These are phyloP conservation scores for Crax fasciolata DNA, from an alignment of 2,797 vertebrate genomes.

Conservation along the genomic window DNA sequence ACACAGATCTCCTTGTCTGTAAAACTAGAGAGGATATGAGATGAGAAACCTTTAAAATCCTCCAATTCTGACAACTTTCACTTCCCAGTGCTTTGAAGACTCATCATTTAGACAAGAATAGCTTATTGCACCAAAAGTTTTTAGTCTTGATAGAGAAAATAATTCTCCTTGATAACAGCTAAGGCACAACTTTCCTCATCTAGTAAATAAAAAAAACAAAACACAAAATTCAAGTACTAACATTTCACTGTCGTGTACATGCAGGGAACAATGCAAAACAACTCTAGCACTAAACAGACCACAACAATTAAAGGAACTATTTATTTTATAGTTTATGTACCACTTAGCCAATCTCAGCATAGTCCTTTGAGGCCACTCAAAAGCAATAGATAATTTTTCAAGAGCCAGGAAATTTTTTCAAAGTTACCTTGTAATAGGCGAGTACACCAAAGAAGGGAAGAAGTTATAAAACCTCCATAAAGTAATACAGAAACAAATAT, in stretches of 20 bases:
- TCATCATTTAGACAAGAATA: background rate
- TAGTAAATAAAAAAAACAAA: background rate
- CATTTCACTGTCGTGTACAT: background rate
- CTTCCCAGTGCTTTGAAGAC: background rate
- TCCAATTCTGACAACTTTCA: background rate
- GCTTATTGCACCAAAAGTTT: background rate
- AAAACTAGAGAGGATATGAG: background rate
- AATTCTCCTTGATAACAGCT: background rate
- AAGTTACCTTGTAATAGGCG: background rate
- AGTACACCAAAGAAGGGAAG: background rate
- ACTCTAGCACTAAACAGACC: too few species aligned
- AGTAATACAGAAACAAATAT: background rate
- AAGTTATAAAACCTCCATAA: background rate
- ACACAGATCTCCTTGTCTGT: background rate
- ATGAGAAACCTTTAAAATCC: background rate
- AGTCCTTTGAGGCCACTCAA: background rate
- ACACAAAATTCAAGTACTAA: background rate
- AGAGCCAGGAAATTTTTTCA: background rate
- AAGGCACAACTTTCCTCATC: background rate
- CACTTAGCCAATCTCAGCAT: background rate
- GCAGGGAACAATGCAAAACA: too few species aligned
- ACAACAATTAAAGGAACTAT: background rate
- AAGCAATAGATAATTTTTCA: background rate
- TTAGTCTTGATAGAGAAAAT: background rate
- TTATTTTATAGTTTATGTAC: background rate